Conservation (phyloP, 2,113 vertebrate species). For the Eulemur rufifrons region DNA sequence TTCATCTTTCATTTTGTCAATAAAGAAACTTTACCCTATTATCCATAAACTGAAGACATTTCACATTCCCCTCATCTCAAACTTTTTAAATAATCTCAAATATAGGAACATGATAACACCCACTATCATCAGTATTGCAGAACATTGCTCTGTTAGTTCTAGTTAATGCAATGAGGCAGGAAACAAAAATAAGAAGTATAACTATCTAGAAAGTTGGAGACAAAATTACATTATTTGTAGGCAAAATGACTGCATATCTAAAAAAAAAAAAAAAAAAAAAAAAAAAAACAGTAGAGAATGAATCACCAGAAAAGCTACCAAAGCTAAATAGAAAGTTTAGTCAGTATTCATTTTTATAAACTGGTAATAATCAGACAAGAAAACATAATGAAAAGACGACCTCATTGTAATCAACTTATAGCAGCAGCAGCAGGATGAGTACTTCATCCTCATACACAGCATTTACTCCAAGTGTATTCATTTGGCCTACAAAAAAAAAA, state of each 20-base stretch:
- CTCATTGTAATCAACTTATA: background rate
- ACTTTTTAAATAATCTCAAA: slow-evolving; percentile 10
- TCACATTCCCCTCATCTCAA: background rate
- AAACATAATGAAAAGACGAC: slow-evolving; percentile 18
- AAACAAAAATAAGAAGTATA: background rate
- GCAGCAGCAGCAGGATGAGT: background rate
- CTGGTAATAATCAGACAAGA: background rate
- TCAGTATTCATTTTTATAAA: background rate
- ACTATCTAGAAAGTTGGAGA: background rate
- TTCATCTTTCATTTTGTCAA: background rate
- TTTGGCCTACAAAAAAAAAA: background rate
- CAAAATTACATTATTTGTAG: slow-evolving; percentile 11
- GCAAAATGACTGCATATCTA: background rate
- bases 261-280: background rate
- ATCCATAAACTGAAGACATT: background rate
- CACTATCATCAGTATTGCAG: background rate
- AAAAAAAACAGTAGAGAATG: background rate
- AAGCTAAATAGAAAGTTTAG: background rate
- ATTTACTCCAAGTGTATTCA: background rate
- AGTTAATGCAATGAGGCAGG: background rate
- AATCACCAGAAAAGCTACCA: background rate
- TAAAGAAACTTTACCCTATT: background rate
- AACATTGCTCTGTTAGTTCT: background rate
- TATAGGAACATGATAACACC: background rate
- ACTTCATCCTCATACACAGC: background rate